Evolutionary conservation across 2,888 invertebrate species (phyloP).

Genomic region (Drosophila diplacantha): DNA sequence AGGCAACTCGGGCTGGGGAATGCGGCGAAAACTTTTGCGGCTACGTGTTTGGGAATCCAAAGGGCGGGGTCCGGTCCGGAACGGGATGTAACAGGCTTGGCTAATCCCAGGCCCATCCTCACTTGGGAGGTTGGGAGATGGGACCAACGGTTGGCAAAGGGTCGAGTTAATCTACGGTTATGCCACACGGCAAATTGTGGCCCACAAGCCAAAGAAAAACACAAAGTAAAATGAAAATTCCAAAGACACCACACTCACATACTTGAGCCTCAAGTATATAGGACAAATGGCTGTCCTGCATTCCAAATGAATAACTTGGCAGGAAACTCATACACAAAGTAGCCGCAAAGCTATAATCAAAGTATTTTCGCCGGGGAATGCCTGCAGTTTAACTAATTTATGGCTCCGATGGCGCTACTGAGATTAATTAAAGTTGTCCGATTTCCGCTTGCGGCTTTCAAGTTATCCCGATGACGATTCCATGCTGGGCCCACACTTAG

Average conservation of each 20-base stretch:
- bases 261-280: background rate
- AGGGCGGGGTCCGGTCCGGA: constrained; percentile 1
- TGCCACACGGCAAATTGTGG: constrained; percentile 30
- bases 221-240: constrained; percentile 4
- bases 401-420: background rate
- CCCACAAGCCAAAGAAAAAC: background rate
- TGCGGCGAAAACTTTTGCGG: constrained; percentile 35
- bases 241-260: constrained; percentile 3
- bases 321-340: constrained; percentile 4
- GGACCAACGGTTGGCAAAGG: constrained; percentile 45
- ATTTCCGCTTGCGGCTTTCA: constrained; percentile 9
- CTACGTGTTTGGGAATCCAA: constrained; percentile 29
- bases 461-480: constrained; percentile 1
- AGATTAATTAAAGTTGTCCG: constrained; percentile 20
- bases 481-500: constrained; percentile 14
- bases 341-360: constrained; percentile 4
- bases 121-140: background rate
- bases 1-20: background rate
- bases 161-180: constrained; percentile 61
- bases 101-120: constrained; percentile 39
- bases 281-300: constrained; percentile 12
- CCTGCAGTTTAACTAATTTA: constrained; percentile 20
- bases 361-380: background rate
- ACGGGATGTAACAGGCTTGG: constrained; percentile 39
- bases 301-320: constrained; percentile 22